These are phyloP conservation scores for Tricholaema leucomelas DNA, from an alignment of 2,113 vertebrate genomes.

Conservation along the genomic window DNA sequence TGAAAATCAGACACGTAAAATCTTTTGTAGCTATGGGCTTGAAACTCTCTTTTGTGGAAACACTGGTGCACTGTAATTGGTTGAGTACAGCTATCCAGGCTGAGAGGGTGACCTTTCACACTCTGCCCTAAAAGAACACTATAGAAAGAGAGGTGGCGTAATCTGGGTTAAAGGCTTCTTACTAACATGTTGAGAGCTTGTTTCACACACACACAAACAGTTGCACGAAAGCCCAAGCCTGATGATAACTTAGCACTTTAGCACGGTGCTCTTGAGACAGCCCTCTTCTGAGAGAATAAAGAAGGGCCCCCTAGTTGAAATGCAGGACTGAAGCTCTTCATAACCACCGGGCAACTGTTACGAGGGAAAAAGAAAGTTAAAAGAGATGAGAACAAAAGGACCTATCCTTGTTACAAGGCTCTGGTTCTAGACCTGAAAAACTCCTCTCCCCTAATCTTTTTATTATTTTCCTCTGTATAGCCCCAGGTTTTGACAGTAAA, in stretches of 20 bases:
- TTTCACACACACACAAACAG: slow-evolving; percentile 86
- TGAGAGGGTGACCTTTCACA: slow-evolving; percentile 91
- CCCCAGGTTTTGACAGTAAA: slow-evolving; percentile 19
- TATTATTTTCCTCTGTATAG: slow-evolving; percentile 21
- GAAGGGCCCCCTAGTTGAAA: slow-evolving; percentile 56
- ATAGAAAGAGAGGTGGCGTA: slow-evolving; percentile 85
- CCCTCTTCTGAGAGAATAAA: slow-evolving; percentile 78
- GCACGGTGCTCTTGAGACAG: slow-evolving; percentile 82
- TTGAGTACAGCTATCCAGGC: slow-evolving; percentile 87
- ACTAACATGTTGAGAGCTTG: slow-evolving; percentile 85
- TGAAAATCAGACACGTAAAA: slow-evolving; percentile 71
- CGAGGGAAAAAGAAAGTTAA: slow-evolving; percentile 58
- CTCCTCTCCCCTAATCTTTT: background rate
- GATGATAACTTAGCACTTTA: slow-evolving; percentile 80
- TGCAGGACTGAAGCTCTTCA: slow-evolving; percentile 46
- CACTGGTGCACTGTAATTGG: slow-evolving; percentile 87
- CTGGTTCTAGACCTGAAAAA: slow-evolving; percentile 26
- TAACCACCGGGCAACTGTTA: slow-evolving; percentile 49
- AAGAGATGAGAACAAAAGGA: slow-evolving; percentile 49
- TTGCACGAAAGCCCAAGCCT: slow-evolving; percentile 80
- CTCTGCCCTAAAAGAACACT: slow-evolving; percentile 85
- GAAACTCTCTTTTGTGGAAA: slow-evolving; percentile 77
- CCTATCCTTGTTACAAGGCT: slow-evolving; percentile 42
- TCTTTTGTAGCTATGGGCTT: slow-evolving; percentile 80
- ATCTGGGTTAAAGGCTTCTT: slow-evolving; percentile 94